Conservation (phyloP, 2,888 invertebrate species). For the Athalia circularis region DNA sequence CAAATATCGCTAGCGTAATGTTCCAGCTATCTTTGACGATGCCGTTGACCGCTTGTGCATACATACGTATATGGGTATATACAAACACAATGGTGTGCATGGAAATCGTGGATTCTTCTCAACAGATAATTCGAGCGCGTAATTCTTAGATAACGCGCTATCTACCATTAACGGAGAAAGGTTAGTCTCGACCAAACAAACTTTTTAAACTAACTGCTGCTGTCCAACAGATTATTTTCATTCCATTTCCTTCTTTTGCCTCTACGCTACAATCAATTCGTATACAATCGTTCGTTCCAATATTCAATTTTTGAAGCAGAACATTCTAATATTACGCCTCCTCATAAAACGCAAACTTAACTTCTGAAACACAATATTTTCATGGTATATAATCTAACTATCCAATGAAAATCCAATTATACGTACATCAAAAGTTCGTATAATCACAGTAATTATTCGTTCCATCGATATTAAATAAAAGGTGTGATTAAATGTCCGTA, state of each 20-base stretch:
- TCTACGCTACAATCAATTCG: neutral
- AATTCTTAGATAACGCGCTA: slow-evolving; percentile 34
- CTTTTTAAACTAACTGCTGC: neutral
- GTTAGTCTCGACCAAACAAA: slow-evolving; percentile 24
- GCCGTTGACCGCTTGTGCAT: too few species aligned
- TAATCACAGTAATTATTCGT: neutral
- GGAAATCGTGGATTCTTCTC: neutral
- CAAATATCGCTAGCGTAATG: too few species aligned
- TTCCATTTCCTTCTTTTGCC: neutral
- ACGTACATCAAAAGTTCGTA: too few species aligned
- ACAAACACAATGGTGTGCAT: neutral
- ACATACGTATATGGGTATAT: neutral
- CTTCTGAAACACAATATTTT: too few species aligned
- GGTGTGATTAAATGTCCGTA: slow-evolving; percentile 9
- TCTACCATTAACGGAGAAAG: slow-evolving; percentile 24
- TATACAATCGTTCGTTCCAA: too few species aligned
- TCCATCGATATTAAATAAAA: neutral
- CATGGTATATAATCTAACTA: too few species aligned
- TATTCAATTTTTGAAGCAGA: too few species aligned
- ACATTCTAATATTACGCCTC: too few species aligned
- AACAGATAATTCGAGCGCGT: slow-evolving; percentile 13
- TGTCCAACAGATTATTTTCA: slow-evolving; percentile 6
- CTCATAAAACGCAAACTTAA: too few species aligned
- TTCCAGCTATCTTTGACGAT: too few species aligned
- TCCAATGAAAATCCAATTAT: too few species aligned